phyloP scores from a whole-genome alignment of 2,797 vertebrate genomes.

The Falco concolor region DNA sequence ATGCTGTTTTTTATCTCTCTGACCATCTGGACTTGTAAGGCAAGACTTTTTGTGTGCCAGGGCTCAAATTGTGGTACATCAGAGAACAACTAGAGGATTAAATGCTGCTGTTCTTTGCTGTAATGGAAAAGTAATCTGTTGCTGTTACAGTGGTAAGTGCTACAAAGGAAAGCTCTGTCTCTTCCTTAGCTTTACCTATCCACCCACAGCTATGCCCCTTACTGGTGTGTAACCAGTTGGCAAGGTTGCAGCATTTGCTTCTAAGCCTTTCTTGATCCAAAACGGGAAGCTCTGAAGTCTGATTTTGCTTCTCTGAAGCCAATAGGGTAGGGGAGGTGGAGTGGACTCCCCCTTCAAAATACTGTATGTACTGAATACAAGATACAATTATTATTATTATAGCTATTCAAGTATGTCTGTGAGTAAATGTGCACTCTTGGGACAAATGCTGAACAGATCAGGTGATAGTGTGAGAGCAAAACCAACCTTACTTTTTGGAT shows the following conservation, averaged over 20 bases:
- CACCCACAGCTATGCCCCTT: neutral
- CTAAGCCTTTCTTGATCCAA: neutral
- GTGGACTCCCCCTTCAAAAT: neutral
- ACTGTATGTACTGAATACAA: no score
- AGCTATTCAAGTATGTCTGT: neutral
- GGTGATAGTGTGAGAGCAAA: neutral
- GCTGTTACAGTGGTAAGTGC: neutral
- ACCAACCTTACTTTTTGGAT: neutral
- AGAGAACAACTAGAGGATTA: neutral
- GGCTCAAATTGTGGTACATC: neutral
- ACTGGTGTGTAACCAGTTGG: neutral
- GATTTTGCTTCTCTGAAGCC: neutral
- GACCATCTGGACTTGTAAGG: neutral
- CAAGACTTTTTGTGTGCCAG: neutral
- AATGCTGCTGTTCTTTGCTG: neutral
- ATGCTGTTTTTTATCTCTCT: neutral
- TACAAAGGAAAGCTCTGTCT: neutral
- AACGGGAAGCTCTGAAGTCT: neutral
- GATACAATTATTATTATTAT: neutral
- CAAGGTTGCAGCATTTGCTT: neutral
- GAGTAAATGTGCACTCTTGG: neutral
- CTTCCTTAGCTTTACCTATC: neutral
- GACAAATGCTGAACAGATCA: neutral
- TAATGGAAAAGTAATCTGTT: neutral
- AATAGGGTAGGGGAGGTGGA: neutral